A percentile compares a stretch with the other conserved stretches of the same genome.
Evolutionary conservation across 2,797 vertebrate genomes (phyloP).

Genomic region (Dermochelys coriacea): DNA sequence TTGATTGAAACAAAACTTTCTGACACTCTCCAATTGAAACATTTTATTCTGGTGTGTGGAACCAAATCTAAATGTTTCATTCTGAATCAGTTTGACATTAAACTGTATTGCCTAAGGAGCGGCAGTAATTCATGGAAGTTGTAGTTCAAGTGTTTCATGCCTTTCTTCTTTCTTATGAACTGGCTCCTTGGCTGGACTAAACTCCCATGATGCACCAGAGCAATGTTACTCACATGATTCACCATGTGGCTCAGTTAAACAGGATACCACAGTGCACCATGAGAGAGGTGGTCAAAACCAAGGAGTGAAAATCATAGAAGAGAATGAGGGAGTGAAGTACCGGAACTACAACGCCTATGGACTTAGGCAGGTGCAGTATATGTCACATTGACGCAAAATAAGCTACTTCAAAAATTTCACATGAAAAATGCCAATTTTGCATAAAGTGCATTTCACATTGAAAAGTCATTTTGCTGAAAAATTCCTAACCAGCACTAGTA

Average conservation of each 20-base stretch:
- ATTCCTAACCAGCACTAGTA: neutral
- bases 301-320: too few relatives aligned
- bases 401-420: neutral
- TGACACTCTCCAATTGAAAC: neutral
- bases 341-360: neutral
- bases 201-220: neutral
- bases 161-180: neutral
- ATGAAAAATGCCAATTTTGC: neutral
- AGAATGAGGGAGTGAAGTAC: neutral
- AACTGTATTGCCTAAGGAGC: slow-evolving; percentile 2
- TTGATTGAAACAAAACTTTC: neutral
- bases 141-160: neutral
- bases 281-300: neutral
- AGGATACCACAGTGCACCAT: neutral
- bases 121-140: neutral
- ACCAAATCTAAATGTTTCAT: neutral
- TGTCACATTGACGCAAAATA: neutral
- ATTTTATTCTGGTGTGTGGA: slow-evolving; percentile 25
- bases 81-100: slow-evolving; percentile 35
- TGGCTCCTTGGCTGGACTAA: neutral
- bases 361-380: neutral
- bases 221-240: neutral
- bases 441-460: neutral
- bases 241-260: neutral
- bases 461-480: neutral